Evolutionary conservation across 2,797 vertebrate species (phyloP).

Genomic region (Schizothorax lantsangensis): DNA sequence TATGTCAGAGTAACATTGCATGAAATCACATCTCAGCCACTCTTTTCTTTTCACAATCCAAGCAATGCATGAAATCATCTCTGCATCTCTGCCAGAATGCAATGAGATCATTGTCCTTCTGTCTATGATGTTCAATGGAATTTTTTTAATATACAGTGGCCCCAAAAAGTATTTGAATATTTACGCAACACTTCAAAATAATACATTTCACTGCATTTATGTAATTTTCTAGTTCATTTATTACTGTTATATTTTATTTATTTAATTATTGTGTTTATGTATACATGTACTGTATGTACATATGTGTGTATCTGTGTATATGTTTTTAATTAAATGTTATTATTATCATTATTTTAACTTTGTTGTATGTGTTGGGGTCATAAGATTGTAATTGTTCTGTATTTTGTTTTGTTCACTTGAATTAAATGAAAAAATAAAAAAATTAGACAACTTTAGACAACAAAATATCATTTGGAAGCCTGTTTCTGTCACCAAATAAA

Average conservation of each 20-base stretch:
- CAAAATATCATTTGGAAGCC: not conserved
- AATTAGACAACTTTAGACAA: too few relatives aligned
- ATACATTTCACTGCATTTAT: not conserved
- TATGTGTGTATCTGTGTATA: not conserved
- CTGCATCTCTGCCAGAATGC: not conserved
- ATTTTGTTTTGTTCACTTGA: not conserved
- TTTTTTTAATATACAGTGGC: not conserved
- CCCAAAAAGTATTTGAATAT: not conserved
- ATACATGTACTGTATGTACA: not conserved
- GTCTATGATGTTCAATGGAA: not conserved
- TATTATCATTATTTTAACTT: not conserved
- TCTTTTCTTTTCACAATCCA: not conserved
- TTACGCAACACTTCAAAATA: not conserved
- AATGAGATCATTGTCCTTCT: not conserved
- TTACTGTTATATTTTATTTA: not conserved
- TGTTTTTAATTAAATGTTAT: not conserved
- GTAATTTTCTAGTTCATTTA: not conserved
- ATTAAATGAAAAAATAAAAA: not conserved
- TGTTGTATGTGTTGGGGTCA: not conserved
- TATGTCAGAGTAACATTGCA: not conserved
- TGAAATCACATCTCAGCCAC: slow-evolving; percentile 4
- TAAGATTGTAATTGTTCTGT: not conserved
- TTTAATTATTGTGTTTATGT: not conserved
- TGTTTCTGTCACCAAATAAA: not conserved
- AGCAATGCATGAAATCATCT: slow-evolving; percentile 1